These are phyloP conservation scores for Chrysodeixis includens DNA, from an alignment of 2,888 invertebrate genomes.

Conservation along the genomic window DNA sequence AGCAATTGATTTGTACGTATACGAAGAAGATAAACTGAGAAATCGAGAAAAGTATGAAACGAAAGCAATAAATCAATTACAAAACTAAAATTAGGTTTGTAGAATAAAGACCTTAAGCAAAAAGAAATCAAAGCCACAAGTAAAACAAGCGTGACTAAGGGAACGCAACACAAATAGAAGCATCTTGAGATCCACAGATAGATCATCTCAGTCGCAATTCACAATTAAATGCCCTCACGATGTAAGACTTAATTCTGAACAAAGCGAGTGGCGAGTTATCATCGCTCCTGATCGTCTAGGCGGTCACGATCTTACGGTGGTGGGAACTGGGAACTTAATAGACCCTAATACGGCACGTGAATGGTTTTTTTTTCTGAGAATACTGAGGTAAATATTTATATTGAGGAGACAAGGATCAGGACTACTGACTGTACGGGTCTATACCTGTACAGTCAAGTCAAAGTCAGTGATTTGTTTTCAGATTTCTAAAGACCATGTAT, in stretches of 20 bases:
- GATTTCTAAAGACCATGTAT: too few species aligned
- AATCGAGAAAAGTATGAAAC: neutral
- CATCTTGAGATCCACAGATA: conserved; percentile 63
- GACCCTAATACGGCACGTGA: conserved; percentile 63
- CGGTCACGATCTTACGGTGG: conserved; percentile 83
- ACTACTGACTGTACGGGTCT: neutral
- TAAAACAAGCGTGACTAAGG: conserved; percentile 7
- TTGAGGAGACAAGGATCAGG: neutral
- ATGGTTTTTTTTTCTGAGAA: conserved; percentile 48
- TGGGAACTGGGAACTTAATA: conserved; percentile 74
- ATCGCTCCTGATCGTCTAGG: conserved; percentile 74
- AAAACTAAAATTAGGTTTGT: neutral
- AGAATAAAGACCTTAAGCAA: neutral
- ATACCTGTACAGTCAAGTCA: too few species aligned
- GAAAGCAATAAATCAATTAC: neutral
- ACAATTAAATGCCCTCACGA: conserved; percentile 80
- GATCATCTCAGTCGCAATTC: conserved; percentile 75
- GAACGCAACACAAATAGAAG: conserved; percentile 41
- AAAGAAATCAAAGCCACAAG: neutral
- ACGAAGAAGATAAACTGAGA: too few species aligned
- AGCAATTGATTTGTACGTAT: too few species aligned
- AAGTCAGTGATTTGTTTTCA: too few species aligned
- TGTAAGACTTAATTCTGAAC: conserved; percentile 66
- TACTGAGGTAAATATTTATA: conserved; percentile 22
- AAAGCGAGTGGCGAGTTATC: conserved; percentile 77